Conservation (phyloP, 2,113 vertebrate species). For the Podilymbus podiceps region DNA sequence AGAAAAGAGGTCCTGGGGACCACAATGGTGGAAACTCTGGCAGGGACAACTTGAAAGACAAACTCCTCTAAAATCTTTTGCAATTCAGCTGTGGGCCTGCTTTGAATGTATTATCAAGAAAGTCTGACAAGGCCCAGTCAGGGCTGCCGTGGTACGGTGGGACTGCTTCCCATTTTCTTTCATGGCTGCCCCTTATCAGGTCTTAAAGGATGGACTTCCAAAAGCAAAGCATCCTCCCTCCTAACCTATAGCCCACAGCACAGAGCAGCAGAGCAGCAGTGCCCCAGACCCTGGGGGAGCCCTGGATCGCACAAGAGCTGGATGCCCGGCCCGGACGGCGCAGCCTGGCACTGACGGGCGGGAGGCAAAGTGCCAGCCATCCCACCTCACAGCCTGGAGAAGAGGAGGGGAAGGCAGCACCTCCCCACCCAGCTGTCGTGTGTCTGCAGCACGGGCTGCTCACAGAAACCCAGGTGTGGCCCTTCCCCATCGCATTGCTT, state of each 20-base stretch:
- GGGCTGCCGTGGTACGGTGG: background rate
- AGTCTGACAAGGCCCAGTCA: background rate
- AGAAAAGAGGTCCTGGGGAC: background rate
- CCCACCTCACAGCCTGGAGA: background rate
- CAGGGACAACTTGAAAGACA: background rate
- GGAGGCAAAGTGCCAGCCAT: fast-evolving
- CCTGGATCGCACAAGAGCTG: fast-evolving
- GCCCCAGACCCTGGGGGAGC: background rate
- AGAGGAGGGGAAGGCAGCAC: background rate
- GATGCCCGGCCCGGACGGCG: background rate
- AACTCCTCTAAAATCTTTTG: background rate
- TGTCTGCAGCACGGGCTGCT: background rate
- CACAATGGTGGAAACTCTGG: background rate
- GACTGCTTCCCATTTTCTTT: background rate
- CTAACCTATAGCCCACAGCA: background rate
- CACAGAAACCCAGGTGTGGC: fast-evolving
- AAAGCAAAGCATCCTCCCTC: background rate
- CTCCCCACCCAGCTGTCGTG: background rate
- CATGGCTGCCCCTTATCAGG: background rate
- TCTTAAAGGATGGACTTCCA: background rate
- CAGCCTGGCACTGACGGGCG: fast-evolving
- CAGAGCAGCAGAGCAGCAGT: fast-evolving
- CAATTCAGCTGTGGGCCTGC: background rate
- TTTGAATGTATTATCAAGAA: background rate
- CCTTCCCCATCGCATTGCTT: background rate